A percentile compares a stretch with the other conserved stretches of the same genome.
Evolutionary conservation across 2,797 vertebrate species (phyloP).

Genomic region (Apogon hyalosoma): DNA sequence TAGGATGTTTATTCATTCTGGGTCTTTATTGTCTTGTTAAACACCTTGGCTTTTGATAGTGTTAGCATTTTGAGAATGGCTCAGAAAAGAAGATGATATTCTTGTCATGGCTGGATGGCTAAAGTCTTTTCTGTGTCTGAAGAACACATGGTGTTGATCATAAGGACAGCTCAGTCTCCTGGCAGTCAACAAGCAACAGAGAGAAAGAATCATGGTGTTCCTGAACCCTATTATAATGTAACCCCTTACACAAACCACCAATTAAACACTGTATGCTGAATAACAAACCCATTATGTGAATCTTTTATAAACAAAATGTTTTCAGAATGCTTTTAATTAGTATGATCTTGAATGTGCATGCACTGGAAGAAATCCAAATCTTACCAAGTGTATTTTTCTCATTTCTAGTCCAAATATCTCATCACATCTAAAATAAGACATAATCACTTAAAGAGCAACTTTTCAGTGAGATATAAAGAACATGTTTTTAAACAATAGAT

Average conservation of each 20-base stretch:
- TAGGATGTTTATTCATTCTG: constrained; percentile 12
- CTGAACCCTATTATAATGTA: constrained; percentile 53
- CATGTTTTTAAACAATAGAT: too few relatives aligned
- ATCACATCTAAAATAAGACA: too few relatives aligned
- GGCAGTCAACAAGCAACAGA: constrained; percentile 63
- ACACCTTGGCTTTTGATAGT: constrained; percentile 11
- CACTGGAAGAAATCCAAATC: too few relatives aligned
- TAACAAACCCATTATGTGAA: constrained; percentile 5
- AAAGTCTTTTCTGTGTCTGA: constrained; percentile 47
- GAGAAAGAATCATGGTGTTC: constrained; percentile 67
- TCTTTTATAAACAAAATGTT: constrained; percentile 18
- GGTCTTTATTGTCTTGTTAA: neutral
- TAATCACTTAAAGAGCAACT: too few relatives aligned
- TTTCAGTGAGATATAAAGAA: too few relatives aligned
- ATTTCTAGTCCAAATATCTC: too few relatives aligned
- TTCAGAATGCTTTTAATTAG: neutral
- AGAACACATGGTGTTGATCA: constrained; percentile 78
- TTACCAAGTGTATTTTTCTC: too few relatives aligned
- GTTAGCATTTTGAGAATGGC: constrained; percentile 22
- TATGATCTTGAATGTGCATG: neutral
- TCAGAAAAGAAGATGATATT: constrained; percentile 27
- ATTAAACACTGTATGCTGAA: constrained; percentile 36
- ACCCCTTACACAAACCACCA: constrained; percentile 49
- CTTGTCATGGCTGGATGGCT: constrained; percentile 28
- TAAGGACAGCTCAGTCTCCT: constrained; percentile 61